Percentiles rank a stretch among this genome's conserved stretches.
phyloP scores from a whole-genome alignment of 2,797 vertebrate species.

The Podarcis siculus region DNA sequence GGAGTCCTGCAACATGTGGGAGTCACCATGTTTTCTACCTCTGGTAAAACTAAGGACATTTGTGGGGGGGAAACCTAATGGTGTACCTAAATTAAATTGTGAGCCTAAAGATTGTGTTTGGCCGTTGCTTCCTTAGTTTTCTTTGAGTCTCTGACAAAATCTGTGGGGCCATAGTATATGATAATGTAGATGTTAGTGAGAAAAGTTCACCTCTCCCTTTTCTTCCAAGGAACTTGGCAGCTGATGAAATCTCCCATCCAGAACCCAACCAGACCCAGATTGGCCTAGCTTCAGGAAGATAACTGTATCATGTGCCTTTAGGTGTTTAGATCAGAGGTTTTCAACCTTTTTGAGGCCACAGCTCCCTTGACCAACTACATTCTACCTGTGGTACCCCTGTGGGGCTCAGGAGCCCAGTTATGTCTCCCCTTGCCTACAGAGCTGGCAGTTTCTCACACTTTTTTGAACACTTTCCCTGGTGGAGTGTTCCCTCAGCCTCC shows the following conservation, averaged over 20 bases:
- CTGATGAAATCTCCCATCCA: not conserved
- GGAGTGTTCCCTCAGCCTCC: too few species aligned
- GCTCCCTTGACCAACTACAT: too few species aligned
- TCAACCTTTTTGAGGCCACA: too few species aligned
- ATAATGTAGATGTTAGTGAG: not conserved
- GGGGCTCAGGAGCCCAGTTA: too few species aligned
- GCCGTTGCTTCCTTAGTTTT: not conserved
- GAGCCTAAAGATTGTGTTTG: conserved; percentile 2
- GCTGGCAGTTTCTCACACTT: too few species aligned
- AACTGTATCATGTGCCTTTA: not conserved
- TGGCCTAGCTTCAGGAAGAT: not conserved
- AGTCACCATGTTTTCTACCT: too few species aligned
- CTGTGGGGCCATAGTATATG: not conserved
- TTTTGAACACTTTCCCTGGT: too few species aligned
- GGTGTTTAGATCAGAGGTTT: too few species aligned
- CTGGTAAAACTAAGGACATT: not conserved
- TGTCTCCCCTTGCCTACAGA: too few species aligned
- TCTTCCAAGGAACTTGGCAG: not conserved
- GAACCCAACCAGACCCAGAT: not conserved
- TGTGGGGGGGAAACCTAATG: not conserved
- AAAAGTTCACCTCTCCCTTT: not conserved
- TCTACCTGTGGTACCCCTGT: too few species aligned
- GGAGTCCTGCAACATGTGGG: too few species aligned
- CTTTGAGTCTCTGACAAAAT: conserved; percentile 28
- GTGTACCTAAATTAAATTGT: not conserved